Evolutionary conservation across 2,888 invertebrate species (phyloP), one percentile per base, ranked within the genome.

Genomic region (Agrotis ipsilon): DNA sequence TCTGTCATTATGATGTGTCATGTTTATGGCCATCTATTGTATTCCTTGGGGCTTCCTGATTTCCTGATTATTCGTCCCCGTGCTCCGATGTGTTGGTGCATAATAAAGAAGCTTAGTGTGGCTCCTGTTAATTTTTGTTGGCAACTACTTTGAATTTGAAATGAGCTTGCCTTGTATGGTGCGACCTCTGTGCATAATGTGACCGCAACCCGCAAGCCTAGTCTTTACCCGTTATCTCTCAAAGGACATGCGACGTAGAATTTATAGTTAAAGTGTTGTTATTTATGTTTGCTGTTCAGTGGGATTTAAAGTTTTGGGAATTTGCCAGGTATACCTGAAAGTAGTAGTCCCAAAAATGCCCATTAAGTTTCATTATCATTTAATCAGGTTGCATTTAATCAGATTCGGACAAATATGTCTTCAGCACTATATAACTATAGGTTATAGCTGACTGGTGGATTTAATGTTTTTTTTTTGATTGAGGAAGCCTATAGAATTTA

Each of bases 61-160:
- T 45, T 45, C 21, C 45, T 58, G 16, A 63, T 73, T 81, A 84
- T 80, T 68, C 72, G 43, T 27, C 9, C 27, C 19, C 70, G 51
- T 69, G 59, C 49, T 70, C 19, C 45, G 51, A 61, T 78, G 74
- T 80, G 81, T 66, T 69, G 59, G 69, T 83, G 81, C 78, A 78
- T 85, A 83, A 83, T 75, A 70, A 69, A 81, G 65, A 39, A 66
- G 72, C 39, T 43, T 32, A 55, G 60, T 45, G 43, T 13, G 39
- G 39, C 21, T 67, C 57, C 66, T 62, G 68, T 75, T 73, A 78
- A 83, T 83, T 85, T 80, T 80, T 55, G 73, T 49, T 72, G 70
- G 64, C 78, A 72, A 68, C 75, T 74, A 66, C 75, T 85, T 83
- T 74, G 84, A 81, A 83, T 86, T 81, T 81, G 54, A 72, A 85